Evolutionary conservation across 2,888 invertebrate genomes (phyloP).

Genomic region (Melinopterus prodromus): DNA sequence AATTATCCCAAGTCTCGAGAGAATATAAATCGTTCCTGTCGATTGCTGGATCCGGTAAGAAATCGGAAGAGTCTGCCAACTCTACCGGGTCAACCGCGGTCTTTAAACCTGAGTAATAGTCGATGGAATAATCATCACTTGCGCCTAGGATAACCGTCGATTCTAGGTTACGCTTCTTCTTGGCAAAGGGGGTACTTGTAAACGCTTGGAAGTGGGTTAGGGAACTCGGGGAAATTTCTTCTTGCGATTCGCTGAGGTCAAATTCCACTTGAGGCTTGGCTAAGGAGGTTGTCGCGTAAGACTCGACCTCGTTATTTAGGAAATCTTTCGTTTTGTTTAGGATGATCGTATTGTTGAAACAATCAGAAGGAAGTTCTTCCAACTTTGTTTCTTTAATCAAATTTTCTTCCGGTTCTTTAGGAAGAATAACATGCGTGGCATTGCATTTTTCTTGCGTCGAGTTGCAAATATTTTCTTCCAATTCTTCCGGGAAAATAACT

Average conservation of each 20-base stretch:
- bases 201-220: slow-evolving; percentile 52
- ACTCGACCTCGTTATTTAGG: slow-evolving; percentile 32
- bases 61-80: slow-evolving; percentile 66
- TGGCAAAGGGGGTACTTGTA: slow-evolving; percentile 48
- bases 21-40: slow-evolving; percentile 52
- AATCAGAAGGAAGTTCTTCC: background rate
- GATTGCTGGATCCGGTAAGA: slow-evolving; percentile 55
- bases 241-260: slow-evolving; percentile 53
- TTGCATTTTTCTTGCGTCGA: background rate
- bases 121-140: slow-evolving; percentile 66
- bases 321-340: slow-evolving; percentile 23
- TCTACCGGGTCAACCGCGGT: slow-evolving; percentile 61
- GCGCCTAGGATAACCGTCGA: slow-evolving; percentile 68
- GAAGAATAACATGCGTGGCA: background rate
- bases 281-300: slow-evolving; percentile 18
- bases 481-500: background rate
- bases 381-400: background rate
- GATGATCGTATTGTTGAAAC: background rate
- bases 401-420: background rate
- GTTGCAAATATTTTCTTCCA: background rate
- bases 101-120: slow-evolving; percentile 64
- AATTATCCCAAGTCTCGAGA: slow-evolving; percentile 60
- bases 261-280: slow-evolving; percentile 42
- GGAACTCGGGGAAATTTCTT: slow-evolving; percentile 52
- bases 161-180: slow-evolving; percentile 47